phyloP scores from a whole-genome alignment of 92 coral and sea anemone genomes.

The Muricea muricata region DNA sequence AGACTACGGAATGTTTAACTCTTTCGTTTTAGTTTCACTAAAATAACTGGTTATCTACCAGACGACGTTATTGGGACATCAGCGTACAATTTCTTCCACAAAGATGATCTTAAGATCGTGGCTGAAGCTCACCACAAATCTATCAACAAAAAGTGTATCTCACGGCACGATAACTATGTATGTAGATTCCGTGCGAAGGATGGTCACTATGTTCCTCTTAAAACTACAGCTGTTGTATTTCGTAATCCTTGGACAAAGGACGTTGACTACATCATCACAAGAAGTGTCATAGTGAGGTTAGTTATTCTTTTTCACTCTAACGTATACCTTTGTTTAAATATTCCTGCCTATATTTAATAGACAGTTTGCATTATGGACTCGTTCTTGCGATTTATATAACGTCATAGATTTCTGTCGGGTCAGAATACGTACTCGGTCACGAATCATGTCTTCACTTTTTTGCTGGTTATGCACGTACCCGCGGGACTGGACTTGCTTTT shows the following conservation, averaged over 20 bases:
- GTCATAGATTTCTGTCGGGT: no score
- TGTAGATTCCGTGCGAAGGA: slow-evolving; percentile 80
- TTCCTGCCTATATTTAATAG: neutral
- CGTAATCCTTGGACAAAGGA: slow-evolving; percentile 93
- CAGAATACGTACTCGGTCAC: no score
- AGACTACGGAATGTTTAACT: neutral
- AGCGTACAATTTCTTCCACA: slow-evolving; percentile 78
- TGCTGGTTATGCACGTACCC: no score
- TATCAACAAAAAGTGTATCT: slow-evolving; percentile 1
- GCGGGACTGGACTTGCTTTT: no score
- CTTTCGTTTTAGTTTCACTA: slow-evolving; percentile 60
- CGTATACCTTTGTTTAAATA: neutral
- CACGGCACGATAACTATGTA: no score
- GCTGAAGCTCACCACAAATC: slow-evolving; percentile 69
- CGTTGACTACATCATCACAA: slow-evolving; percentile 74
- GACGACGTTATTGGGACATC: slow-evolving; percentile 86
- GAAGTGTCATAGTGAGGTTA: slow-evolving; percentile 70
- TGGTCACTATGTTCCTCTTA: slow-evolving; percentile 81
- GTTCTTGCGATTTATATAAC: no score
- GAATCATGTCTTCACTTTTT: no score
- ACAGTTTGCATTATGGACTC: neutral
- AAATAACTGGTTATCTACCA: slow-evolving; percentile 80
- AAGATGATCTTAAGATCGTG: slow-evolving; percentile 69
- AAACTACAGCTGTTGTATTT: slow-evolving; percentile 68
- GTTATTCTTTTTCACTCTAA: slow-evolving; percentile 46